Evolutionary conservation across 2,797 vertebrate species (phyloP), one percentile per base, ranked within the genome.

Genomic region (Chelon labrosus): DNA sequence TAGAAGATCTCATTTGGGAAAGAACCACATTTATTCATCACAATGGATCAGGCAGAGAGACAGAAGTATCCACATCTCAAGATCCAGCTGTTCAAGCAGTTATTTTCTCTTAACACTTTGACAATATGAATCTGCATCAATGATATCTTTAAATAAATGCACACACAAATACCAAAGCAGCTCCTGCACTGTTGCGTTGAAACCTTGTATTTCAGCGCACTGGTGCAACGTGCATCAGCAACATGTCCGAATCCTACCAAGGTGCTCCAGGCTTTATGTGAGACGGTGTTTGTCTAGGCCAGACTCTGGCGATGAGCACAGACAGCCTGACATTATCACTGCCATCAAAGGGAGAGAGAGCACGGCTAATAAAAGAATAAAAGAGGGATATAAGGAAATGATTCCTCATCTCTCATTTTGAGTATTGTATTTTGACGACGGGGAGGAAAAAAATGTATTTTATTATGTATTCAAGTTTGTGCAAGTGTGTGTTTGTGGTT

Each of bases 401-500:
- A 6, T 7, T 67, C 27, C 63, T 16, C 27, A 70, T 68, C 68
- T 55, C 5, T 1, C 31, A 35, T 1, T 35, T 41, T 44, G 41
- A 53, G 67, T 51, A 62, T 66, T 41, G 35, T 44, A 35, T 78
- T 22, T 70, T 56, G 58, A 73, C 64, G 51, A 54, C 25, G 59
- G 47, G 65, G 49, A 70, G 44, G 56, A 56, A 66, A 39, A 58
- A 2, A 58, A 53, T 54, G 41, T 53, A n/a, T 65, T 66, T 72
- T 39, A 46, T 71, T 75, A 27, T 52, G 55, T 46, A 59, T 76
- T 80, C 50, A 38, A 19, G 51, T 42, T 5, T 54, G 39, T 9
- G 37, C 41, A 14, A 49, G 27, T 67, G 65, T 58, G n/a, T 58
- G 37, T 63, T 57, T 83, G 62, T 74, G 59, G 47, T 39, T 78